Evolutionary conservation across 2,797 vertebrate species (phyloP).

Genomic region (Alauda arvensis): DNA sequence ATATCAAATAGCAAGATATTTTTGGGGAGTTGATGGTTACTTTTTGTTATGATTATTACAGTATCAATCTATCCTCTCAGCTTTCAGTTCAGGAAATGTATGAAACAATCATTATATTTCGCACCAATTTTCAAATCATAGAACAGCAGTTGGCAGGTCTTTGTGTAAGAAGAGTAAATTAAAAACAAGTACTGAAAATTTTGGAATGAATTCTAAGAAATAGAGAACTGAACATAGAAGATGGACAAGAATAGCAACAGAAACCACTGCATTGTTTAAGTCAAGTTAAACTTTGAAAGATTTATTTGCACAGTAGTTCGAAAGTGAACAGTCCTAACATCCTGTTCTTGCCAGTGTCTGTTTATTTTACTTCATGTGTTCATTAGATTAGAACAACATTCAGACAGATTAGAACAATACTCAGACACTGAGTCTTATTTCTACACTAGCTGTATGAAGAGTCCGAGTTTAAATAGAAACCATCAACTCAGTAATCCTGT

Average conservation of each 20-base stretch:
- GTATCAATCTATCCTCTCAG: not conserved
- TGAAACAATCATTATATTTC: not conserved
- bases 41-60: not conserved
- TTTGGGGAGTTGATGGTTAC: fast-evolving
- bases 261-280: not conserved
- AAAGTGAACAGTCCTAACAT: not conserved
- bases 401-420: not conserved
- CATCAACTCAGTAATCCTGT: not conserved
- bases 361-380: not conserved
- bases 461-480: not conserved
- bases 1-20: not conserved
- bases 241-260: not conserved
- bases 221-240: not conserved
- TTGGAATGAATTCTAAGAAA: not conserved
- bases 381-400: not conserved
- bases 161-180: not conserved
- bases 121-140: not conserved
- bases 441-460: not conserved
- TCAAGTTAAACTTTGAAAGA: not conserved
- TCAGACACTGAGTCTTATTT: not conserved
- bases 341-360: not conserved
- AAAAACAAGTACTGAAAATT: not conserved
- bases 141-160: not conserved
- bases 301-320: not conserved
- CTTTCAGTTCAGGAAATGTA: not conserved